Evolutionary conservation across 2,888 invertebrate species (phyloP), one percentile per base, ranked within the genome.

Genomic region (Ophioninae sp.): DNA sequence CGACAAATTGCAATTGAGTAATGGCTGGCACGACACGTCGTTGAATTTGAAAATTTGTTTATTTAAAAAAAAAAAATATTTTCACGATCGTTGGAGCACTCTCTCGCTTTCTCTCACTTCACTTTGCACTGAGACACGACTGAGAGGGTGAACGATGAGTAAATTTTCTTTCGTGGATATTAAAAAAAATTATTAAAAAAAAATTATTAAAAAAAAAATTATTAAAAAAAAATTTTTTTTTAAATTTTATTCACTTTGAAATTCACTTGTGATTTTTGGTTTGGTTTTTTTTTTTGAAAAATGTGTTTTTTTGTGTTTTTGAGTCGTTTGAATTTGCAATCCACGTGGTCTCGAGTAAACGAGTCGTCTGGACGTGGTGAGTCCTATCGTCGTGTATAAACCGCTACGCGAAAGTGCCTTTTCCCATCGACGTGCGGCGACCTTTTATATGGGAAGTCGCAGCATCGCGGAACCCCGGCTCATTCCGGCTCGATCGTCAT

Each of bases 401-500:
- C 83, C 80, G 83, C 73, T 85, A 85, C 86, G 86, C 86, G 88
- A 90, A 89, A 91, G 87, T 91, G 91, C 86, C 88, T 89, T 86
- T 86, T 89, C 87, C 87, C 86, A 89, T 89, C 89, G 87, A 89
- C 85, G 89, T 87, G 85, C 81, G 87, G 78, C 85, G 88, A 89
- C 89, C 91, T 91, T 90, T 91, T 91, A 91, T 91, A 91, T 89
- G 85, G 39, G 73, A 89, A 88, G 88, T 87, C 87, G 88, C 88
- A 44, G 0, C 44, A 84, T 88, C 81, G 88, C 87, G 90, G 88
- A 89, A 88, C 89, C 88, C 90, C 89, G 88, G 89, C 90, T 90
- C 44, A 44, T 44, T 44, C 44, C 13, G 44, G 44, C 44, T 89
- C 89, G 89, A 89, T 90, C 87, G 86, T 86, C 88, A 85, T 86